Conservation (phyloP, 92 coral and sea anemone species). For the Parazoanthus atlanticus region DNA sequence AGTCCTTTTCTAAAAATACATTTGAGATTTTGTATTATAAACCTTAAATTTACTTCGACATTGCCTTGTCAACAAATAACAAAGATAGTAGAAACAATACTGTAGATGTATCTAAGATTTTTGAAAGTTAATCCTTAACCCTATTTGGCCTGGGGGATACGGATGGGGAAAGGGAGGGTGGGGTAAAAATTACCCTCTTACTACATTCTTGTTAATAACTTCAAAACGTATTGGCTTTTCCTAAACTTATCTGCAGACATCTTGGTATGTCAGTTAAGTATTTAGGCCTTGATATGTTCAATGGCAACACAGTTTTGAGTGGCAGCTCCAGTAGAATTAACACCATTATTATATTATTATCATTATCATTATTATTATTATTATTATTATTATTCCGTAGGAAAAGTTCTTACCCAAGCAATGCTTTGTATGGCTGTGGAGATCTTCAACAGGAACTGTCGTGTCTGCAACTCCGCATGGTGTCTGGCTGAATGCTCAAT, state of each 20-base stretch:
- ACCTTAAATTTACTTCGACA: not conserved
- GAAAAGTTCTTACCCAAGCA: conserved; percentile 80
- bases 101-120: too few relatives aligned
- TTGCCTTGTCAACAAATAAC: not conserved
- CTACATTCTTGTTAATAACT: not conserved
- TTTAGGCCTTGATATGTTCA: too few relatives aligned
- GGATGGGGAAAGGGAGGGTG: too few relatives aligned
- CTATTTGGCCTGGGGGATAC: too few relatives aligned
- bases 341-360: not conserved
- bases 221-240: too few relatives aligned
- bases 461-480: conserved; percentile 82
- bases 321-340: too few relatives aligned
- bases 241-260: not conserved
- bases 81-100: not conserved
- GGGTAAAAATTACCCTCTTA: too few relatives aligned
- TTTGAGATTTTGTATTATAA: not conserved
- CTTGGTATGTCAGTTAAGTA: not conserved
- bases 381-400: not conserved
- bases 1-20: conserved; percentile 81
- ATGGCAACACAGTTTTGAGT: too few relatives aligned
- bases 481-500: conserved; percentile 87
- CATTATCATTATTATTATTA: not conserved
- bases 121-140: too few relatives aligned
- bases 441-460: conserved; percentile 84
- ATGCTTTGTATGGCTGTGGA: conserved; percentile 87